phyloP scores from a whole-genome alignment of 1,140 invertebrate species.

The Brachionus rotundiformis region DNA sequence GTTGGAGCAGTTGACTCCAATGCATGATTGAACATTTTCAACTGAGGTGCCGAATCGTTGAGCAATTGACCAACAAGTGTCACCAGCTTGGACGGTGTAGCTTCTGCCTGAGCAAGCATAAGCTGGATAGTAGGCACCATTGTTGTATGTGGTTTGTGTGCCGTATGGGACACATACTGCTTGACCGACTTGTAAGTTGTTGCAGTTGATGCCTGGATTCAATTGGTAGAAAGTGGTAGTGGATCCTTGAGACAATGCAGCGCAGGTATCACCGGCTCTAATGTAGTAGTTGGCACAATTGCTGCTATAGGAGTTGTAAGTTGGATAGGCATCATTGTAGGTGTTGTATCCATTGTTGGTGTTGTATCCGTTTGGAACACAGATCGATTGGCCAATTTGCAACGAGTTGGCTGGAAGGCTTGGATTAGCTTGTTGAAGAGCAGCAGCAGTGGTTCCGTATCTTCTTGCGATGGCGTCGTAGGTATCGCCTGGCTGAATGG shows the following conservation, averaged over 20 bases:
- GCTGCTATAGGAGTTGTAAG: not conserved
- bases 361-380: not conserved
- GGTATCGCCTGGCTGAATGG: not conserved
- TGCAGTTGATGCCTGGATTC: not conserved
- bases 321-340: not conserved
- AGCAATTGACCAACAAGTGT: constrained; percentile 22
- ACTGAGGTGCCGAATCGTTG: not conserved
- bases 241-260: not conserved
- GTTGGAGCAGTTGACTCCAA: not conserved
- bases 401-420: not conserved
- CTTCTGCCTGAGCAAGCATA: not conserved
- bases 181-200: constrained; percentile 15
- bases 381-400: not conserved
- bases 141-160: too few species aligned
- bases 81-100: not conserved
- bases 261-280: not conserved
- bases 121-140: too few species aligned
- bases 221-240: constrained; percentile 2
- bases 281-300: not conserved
- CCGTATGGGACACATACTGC: not conserved
- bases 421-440: too few species aligned
- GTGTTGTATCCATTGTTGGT: constrained; percentile 14
- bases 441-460: not conserved
- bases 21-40: constrained; percentile 3
- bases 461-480: not conserved